Percentiles rank a stretch among this genome's conserved stretches.
phyloP scores from a whole-genome alignment of 2,888 invertebrate species.

The Sinohyriopsis cumingii region DNA sequence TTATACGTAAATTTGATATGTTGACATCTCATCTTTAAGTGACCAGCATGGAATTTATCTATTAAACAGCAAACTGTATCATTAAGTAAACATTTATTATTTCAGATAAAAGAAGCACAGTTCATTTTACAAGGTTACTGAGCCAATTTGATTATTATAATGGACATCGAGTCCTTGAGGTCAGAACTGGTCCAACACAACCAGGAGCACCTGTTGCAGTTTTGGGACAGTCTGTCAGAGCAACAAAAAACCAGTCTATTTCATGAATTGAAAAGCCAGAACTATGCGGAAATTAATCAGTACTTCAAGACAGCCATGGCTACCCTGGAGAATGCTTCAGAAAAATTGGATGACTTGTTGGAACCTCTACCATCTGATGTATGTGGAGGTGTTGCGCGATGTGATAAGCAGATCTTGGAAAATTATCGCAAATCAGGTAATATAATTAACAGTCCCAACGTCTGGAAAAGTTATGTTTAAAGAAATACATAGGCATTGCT shows the following conservation, averaged over 20 bases:
- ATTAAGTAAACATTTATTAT: too few relatives aligned
- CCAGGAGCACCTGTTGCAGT: conserved; percentile 87
- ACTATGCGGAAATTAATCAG: conserved; percentile 81
- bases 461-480: too few relatives aligned
- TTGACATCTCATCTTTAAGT: too few relatives aligned
- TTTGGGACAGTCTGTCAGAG: conserved; percentile 83
- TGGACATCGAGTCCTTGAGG: conserved; percentile 45
- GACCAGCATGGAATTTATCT: too few relatives aligned
- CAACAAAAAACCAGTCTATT: conserved; percentile 77
- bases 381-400: conserved; percentile 84
- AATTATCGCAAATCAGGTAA: conserved; percentile 82
- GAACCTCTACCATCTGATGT: conserved; percentile 88
- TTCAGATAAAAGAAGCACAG: too few relatives aligned
- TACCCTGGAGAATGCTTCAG: conserved; percentile 54
- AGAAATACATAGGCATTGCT: too few relatives aligned
- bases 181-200: conserved; percentile 76
- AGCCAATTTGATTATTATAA: conserved; percentile 10
- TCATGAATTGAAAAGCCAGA: conserved; percentile 76
- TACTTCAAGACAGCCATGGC: conserved; percentile 76
- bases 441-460: conserved; percentile 4
- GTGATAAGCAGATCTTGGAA: conserved; percentile 78
- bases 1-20: too few relatives aligned
- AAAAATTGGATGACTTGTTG: conserved; percentile 85
- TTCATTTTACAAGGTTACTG: too few relatives aligned
- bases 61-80: too few relatives aligned